Evolutionary conservation across 2,888 invertebrate genomes (phyloP).

Genomic region (Odontothrips loti): DNA sequence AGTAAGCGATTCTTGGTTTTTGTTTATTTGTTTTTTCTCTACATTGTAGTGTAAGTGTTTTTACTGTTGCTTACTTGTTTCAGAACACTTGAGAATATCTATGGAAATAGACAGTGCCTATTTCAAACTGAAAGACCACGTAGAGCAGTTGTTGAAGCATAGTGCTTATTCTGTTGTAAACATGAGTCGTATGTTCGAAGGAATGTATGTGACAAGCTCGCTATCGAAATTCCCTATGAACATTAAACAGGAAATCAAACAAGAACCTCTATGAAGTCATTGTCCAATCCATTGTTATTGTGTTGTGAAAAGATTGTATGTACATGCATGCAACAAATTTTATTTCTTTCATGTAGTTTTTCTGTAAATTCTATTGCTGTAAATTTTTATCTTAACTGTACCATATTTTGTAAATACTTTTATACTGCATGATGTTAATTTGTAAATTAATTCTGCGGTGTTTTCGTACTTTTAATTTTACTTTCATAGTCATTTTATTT

Average conservation of each 20-base stretch:
- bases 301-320: neutral
- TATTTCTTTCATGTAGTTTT: neutral
- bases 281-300: neutral
- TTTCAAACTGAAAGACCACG: constrained; percentile 59
- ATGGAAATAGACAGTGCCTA: constrained; percentile 49
- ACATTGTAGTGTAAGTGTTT: neutral
- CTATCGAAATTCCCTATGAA: neutral
- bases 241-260: constrained; percentile 3
- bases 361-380: neutral
- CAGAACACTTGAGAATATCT: neutral
- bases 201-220: neutral
- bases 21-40: neutral
- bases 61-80: neutral
- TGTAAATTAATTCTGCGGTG: no score
- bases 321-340: neutral
- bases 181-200: constrained; percentile 53
- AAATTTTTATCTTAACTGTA: neutral
- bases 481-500: no score
- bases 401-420: neutral
- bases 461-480: no score
- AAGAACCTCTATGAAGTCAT: neutral
- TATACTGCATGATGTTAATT: neutral
- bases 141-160: constrained; percentile 62
- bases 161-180: constrained; percentile 67
- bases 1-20: neutral